Evolutionary conservation across 2,888 invertebrate species (phyloP), one percentile per base, ranked within the genome.

Genomic region (Argyresthia goedartella): DNA sequence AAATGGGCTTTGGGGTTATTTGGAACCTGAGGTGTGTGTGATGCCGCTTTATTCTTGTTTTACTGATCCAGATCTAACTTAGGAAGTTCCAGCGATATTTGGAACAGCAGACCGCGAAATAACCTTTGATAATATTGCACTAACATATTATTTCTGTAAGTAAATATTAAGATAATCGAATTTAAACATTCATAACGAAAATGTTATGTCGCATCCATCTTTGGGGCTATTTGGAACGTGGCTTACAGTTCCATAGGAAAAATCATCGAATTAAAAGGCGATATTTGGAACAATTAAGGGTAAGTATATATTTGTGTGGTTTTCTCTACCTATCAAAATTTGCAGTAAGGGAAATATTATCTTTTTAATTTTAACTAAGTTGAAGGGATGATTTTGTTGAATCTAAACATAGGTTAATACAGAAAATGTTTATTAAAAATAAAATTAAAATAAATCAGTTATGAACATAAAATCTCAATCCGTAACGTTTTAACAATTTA

Each of bases 261-360:
- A 16, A 45, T 15, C 9, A 45, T 45, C 45, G 11, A 45, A 15
- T 45, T 15, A 45, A 45, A 45, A 45, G 16, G 15, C 45, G 16
- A 45, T 45, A 45, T 10, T 45, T 45, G 45, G 45, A 45, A 45
- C 25, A 45, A 45, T 45, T 45, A 45, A 45, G 45, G 45, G 45
- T 45, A 45, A 45, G 45, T 1, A 7, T 16, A 45, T 8, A 11
- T 25, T 25, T 25, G 25, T 25, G 25, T 25, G 25, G 25, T 25
- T 25, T 25, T 25, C 25, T 25, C 25, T 25, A 2, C 25, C 25
- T 25, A 25, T 25, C 25, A n/a, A n/a, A n/a, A n/a, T n/a, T n/a
- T n/a, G n/a, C n/a, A n/a, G n/a, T n/a, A n/a, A n/a, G n/a, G n/a
- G n/a, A n/a, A n/a, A n/a, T n/a, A n/a, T n/a, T n/a, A n/a, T n/a